Base-by-base conservation (phyloP, 2,113 vertebrate genomes). In the Vombatus ursinus region DNA sequence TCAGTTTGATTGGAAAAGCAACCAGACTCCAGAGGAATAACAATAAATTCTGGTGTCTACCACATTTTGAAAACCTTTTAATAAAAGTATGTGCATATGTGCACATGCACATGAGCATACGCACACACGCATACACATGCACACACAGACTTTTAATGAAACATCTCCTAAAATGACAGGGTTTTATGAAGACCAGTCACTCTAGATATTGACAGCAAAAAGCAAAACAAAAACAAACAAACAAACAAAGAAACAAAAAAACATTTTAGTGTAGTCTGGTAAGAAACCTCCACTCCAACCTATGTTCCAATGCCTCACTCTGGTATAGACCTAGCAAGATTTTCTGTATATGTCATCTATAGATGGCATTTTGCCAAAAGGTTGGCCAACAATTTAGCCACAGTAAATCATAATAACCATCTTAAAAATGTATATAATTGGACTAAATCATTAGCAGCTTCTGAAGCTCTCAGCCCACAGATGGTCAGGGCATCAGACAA, bases 71-170 rank as follows among this genome's bases (percentile, higher is more conserved):
- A 95, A 11, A 96, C 96, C 95, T 92, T 52, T 91, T 90, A 95
- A n/a, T 96, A 97, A 92, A 92, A 37, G 48, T 96, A 97, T 96
- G 92, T 92, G 84, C 0, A 91, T 93, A 16, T 84, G n/a, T 44
- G 37, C 19, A 23, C 68, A 44, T n/a, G 14, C 16, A 77, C 5
- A 6, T 11, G 10, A 11, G 24, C 26, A 23, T 2, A 2, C 3
- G 2, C 16, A 8, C 68, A 22, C 16, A 37, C 57, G 14, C 57
- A 31, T 1, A 19, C 28, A 37, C 0, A 37, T 14, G 31, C 57
- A 61, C 57, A 11, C 26, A 11, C 11, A 44, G n/a, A 44, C 68
- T 84, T 44, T 84, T 44, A 84, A 84, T 22, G n/a, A 84, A 44
- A 84, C 68, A n/a, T n/a, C 37, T n/a, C 31, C 61, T 77, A 77